Base-by-base conservation (phyloP, 2,888 invertebrate species). In the Epirrhoe alternata region DNA sequence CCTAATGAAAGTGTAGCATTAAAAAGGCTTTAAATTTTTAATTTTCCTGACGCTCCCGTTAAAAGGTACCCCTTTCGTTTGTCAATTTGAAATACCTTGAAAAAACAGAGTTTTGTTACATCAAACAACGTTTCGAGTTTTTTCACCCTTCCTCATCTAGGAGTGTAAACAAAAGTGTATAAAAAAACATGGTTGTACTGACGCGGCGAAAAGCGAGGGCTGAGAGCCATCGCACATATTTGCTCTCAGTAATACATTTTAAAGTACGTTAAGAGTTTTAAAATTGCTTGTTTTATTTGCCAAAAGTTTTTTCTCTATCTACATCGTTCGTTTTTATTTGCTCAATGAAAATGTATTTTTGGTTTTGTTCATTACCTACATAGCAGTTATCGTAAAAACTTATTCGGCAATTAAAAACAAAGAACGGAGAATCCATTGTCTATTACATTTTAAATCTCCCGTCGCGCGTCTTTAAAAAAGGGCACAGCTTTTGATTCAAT, bases 151-250 rank as follows among this genome's bases (percentile, higher is more conserved):
- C 66, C 68, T 66, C 52, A 66, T 63, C 63, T 61, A 65, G 57
- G 58, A 62, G 59, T 53, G 66, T 66, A 64, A 66, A 72, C 57
- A 57, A 63, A 67, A 68, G 62, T 64, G 45, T 51, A 60, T 47
- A 38, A 61, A 66, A 66, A 57, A 60, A 52, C 31, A 56, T 10
- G 24, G 31, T 35, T 56, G 62, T 66, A 68, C 69, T 52, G 69
- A 47, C 60, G 69, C 55, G 62, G 55, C 57, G 14, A 63, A 58
- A 60, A 62, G 51, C 16, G 45, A 24, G 14, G 38, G 5, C 38
- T 24, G 33, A 53, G 61, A 38, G 61, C 16, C 14, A 14, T 54
- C 17, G 55, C 47, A 16, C 6, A 60, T 60, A 42, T 60, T 45
- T 45, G 31, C 30, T 53, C 12, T 60, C 24, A n/a, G 17, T 38